Base-by-base conservation (phyloP, 2,888 invertebrate species). In the Drosophila putrida region DNA sequence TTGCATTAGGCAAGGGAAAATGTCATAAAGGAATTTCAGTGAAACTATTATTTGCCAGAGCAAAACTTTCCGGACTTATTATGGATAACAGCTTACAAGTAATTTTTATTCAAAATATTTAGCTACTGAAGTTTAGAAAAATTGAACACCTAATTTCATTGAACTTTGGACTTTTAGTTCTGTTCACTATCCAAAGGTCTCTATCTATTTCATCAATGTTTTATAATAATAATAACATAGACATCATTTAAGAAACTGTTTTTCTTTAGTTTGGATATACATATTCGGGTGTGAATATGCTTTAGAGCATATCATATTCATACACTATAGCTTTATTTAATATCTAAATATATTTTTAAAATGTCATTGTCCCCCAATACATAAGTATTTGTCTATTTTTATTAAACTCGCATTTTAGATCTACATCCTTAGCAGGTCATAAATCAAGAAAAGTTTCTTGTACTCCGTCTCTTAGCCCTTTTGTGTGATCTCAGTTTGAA, bases 381-480 rank as follows among this genome's bases (percentile, higher is more conserved):
- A 10, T n/a, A n/a, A n/a, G n/a, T n/a, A 38, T 57, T 15, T 27
- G 2, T 27, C n/a, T 44, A 11, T 33, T 28, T 31, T 35, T 35
- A 44, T 9, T 15, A 6, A 28, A 15, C 2, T 6, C 13, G 11
- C 4, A 11, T 2, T 10, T 46, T 9, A 36, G 27, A 27, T 36
- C 8, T 57, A 28, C 46, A 46, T 11, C 11, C 20, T 47, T 39
- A 4, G 25, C 8, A n/a, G 15, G 6, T 66, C 57, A 71, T 66
- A 74, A 75, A 66, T 75, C 54, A 58, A 11, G 35, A 41, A 57
- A 39, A 27, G 8, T 20, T 39, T 61, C 33, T 53, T 11, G 27
- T 38, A n/a, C 11, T 2, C 4, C 13, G n/a, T 6, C 10, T 55
- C 33, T 44, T 33, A 10, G 28, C 13, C 11, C 27, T n/a, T 10